A percentile compares a stretch with the other conserved stretches of the same genome.
Evolutionary conservation across 2,888 invertebrate genomes (phyloP).

Genomic region (Steinernema carpocapsae): DNA sequence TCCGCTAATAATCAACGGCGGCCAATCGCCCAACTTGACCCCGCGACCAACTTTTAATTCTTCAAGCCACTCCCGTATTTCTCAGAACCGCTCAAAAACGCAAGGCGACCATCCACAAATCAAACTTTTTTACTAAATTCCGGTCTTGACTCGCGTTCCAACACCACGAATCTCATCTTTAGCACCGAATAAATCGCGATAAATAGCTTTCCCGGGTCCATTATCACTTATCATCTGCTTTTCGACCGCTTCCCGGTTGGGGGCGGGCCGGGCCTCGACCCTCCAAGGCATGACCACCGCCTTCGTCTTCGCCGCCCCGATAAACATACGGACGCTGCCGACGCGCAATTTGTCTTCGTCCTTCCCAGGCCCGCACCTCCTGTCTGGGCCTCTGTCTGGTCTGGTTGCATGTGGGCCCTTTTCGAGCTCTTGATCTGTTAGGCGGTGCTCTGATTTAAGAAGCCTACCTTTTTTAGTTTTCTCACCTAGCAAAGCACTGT

Average conservation of each 20-base stretch:
- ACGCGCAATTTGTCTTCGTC: conserved; percentile 1
- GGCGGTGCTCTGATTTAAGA: too few relatives aligned
- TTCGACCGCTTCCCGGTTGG: not conserved
- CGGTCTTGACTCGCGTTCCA: not conserved
- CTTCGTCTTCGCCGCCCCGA: not conserved
- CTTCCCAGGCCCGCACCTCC: not conserved
- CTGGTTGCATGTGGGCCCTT: conserved; percentile 20
- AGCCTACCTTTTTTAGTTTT: too few relatives aligned
- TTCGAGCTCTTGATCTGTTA: conserved; percentile 4
- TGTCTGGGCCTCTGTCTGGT: not conserved
- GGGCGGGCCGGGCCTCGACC: conserved; percentile 9
- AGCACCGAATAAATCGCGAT: not conserved
- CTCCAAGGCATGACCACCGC: conserved; percentile 12
- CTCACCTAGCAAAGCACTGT: too few relatives aligned
- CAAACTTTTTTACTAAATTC: conserved; percentile 10
- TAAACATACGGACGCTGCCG: conserved; percentile 7
- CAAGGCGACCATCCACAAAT: not conserved
- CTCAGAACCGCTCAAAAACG: too few relatives aligned
- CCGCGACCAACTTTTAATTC: too few relatives aligned
- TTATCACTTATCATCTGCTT: conserved; percentile 11
- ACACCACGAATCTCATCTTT: not conserved
- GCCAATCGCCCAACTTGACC: too few relatives aligned
- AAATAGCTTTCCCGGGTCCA: not conserved
- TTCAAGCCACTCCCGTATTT: too few relatives aligned
- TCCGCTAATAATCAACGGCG: too few relatives aligned